Conservation (phyloP, 1,140 invertebrate species). For the Caenorhabditis latens region DNA sequence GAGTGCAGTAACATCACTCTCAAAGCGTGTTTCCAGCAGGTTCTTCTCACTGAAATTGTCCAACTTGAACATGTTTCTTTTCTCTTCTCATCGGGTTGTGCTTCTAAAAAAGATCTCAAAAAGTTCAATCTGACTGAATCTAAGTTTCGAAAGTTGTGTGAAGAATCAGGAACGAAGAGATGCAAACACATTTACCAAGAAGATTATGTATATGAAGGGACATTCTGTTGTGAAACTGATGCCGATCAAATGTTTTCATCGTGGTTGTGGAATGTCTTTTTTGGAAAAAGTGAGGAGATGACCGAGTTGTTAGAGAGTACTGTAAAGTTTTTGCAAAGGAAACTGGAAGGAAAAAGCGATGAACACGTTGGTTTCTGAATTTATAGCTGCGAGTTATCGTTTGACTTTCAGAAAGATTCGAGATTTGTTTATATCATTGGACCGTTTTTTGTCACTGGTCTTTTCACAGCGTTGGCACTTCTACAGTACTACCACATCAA, state of each 20-base stretch:
- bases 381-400: background rate
- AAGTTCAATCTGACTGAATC: slow-evolving; percentile 11
- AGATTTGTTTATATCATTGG: background rate
- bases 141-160: background rate
- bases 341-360: background rate
- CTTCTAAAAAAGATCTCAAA: background rate
- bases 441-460: background rate
- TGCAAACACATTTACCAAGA: background rate
- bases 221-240: slow-evolving; percentile 4
- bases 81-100: slow-evolving; percentile 21
- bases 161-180: background rate
- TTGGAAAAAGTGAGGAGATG: slow-evolving; percentile 25
- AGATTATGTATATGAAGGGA: background rate
- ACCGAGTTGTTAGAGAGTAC: background rate
- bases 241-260: slow-evolving; percentile 2
- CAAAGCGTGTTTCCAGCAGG: background rate
- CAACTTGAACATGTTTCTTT: background rate
- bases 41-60: slow-evolving; percentile 9
- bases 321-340: background rate
- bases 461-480: slow-evolving; percentile 6
- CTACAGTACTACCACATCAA: slow-evolving; percentile 20
- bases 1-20: background rate
- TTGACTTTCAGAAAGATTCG: background rate
- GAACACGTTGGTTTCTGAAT: background rate
- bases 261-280: slow-evolving; percentile 16